phyloP scores from a whole-genome alignment of 1,140 invertebrate genomes.

The Bradynema listronoti region DNA sequence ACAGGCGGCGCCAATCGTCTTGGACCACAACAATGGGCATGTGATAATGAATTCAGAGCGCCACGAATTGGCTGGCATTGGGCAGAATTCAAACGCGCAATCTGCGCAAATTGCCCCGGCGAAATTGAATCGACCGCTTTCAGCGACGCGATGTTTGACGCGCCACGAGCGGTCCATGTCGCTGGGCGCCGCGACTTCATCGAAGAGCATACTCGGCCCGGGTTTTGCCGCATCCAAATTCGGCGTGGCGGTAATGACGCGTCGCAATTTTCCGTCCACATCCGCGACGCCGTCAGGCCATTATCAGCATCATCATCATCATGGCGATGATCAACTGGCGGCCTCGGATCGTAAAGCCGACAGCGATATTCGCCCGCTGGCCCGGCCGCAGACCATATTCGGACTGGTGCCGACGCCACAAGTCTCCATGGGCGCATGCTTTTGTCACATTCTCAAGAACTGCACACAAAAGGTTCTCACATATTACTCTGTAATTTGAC shows the following conservation, averaged over 20 bases:
- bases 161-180: slow-evolving; percentile 1
- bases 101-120: not conserved
- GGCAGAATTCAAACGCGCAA: not conserved
- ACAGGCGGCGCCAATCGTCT: too few relatives aligned
- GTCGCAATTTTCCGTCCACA: too few relatives aligned
- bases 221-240: too few relatives aligned
- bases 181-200: not conserved
- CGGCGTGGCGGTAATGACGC: too few relatives aligned
- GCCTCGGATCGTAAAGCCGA: too few relatives aligned
- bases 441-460: slow-evolving; percentile 97
- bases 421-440: slow-evolving; percentile 98
- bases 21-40: not conserved
- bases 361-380: slow-evolving; percentile 24
- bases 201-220: not conserved
- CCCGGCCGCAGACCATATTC: slow-evolving; percentile 37
- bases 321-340: too few relatives aligned
- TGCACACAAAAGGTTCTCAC: slow-evolving; percentile 88
- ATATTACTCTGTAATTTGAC: too few relatives aligned
- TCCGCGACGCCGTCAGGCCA: too few relatives aligned
- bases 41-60: not conserved
- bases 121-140: not conserved
- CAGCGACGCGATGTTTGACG: not conserved
- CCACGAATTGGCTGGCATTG: not conserved
- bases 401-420: slow-evolving; percentile 87
- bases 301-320: too few relatives aligned